Base-by-base conservation (phyloP, 2,797 vertebrate genomes). In the Spea hammondii region DNA sequence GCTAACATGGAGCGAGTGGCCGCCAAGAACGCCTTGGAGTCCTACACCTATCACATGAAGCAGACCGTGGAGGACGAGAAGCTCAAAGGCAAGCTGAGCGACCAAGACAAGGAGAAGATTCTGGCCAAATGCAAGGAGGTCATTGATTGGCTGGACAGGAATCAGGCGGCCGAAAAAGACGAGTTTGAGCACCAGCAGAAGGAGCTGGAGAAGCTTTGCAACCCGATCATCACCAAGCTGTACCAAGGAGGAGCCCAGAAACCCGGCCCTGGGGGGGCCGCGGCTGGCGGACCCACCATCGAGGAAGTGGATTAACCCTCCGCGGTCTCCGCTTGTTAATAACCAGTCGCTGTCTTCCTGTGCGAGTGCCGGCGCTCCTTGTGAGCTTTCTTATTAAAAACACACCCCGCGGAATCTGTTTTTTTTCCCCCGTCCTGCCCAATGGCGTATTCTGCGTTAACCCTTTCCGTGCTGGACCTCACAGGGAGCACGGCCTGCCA, bases 81-180 rank as follows among this genome's bases (percentile, higher is more conserved):
- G 70, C 77, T 97, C 86, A 94, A 93, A 86, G 95, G 93, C 80
- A 97, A 96, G 88, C 92, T 97, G 47, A 93, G 89, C 1, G 94
- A 96, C 65, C 92, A 94, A 76, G 96, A 97, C 78, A 95, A 92
- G 88, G 95, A 93, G 88, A 91, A 50, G 86, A 92, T 97, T 9
- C 82, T 93, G 0, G 93, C 95, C 86, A 98, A 96, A 86, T 98
- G 95, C 85, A 93, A 91, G 83, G 92, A 96, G 84, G 86, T 93
- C 4, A 91, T 97, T 79, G 90, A 84, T 45, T 97, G 95, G 95
- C 91, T 98, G 0, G 95, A 97, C 85, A 93, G 89, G 83, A 98
- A 98, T 91, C 95, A 96, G 90, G 91, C 95, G 91, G 94, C 95
- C 0, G 95, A 96, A 85, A 97, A 95, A 79, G 94, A 97, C 0